Evolutionary conservation across 2,888 invertebrate species (phyloP).

Genomic region (Neelides folsomi): DNA sequence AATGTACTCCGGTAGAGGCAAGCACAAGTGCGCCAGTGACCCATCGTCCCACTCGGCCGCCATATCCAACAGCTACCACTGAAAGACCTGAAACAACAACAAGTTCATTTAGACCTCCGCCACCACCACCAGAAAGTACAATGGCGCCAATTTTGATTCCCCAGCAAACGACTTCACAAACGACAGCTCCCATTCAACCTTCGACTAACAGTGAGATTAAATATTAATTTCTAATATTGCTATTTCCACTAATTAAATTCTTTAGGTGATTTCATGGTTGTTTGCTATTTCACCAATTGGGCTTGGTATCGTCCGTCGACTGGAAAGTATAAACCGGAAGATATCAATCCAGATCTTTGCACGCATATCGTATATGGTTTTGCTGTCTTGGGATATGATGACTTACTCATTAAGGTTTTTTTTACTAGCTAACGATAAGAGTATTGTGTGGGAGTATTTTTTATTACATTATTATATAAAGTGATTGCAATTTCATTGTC

Average conservation of each 20-base stretch:
- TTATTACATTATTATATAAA: slow-evolving; percentile 11
- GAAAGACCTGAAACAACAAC: background rate
- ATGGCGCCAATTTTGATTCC: background rate
- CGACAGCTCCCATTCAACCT: background rate
- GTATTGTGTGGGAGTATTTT: no score
- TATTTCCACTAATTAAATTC: no score
- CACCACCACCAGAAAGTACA: background rate
- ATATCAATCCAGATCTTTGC: slow-evolving; percentile 73
- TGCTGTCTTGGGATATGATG: slow-evolving; percentile 72
- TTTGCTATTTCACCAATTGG: slow-evolving; percentile 89
- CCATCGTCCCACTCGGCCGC: background rate
- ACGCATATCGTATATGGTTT: slow-evolving; percentile 89
- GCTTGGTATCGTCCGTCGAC: slow-evolving; percentile 51
- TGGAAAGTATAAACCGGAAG: slow-evolving; percentile 70
- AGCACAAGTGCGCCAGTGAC: background rate
- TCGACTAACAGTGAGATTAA: no score
- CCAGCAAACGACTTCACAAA: background rate
- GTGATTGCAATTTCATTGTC: no score
- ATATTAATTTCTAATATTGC: no score
- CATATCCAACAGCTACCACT: background rate
- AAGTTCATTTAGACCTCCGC: background rate
- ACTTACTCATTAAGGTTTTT: slow-evolving; percentile 52
- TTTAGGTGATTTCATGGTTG: slow-evolving; percentile 41
- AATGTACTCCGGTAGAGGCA: slow-evolving; percentile 39
- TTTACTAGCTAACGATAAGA: no score